A percentile compares a stretch with the other conserved stretches of the same genome.
phyloP scores from a whole-genome alignment of 2,888 invertebrate species.

The Dromius quadrimaculatus region DNA sequence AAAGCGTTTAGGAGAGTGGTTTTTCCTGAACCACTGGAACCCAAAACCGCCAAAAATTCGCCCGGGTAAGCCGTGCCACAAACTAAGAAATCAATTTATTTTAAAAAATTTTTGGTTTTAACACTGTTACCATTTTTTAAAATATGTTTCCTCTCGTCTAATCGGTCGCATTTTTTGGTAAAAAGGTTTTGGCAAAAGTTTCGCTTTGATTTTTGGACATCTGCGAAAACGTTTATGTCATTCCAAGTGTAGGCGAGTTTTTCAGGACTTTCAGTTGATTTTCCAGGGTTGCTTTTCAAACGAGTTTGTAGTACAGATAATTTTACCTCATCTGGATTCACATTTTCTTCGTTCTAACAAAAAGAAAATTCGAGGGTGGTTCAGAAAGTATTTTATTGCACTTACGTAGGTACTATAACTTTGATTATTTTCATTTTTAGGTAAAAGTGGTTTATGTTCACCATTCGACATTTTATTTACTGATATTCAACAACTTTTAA shows the following conservation, averaged over 20 bases:
- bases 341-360: constrained; percentile 9
- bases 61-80: constrained; percentile 88
- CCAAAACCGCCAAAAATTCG: constrained; percentile 88
- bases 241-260: constrained; percentile 81
- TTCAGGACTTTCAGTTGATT: constrained; percentile 19
- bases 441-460: constrained; percentile 34
- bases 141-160: constrained; percentile 75
- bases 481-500: not conserved
- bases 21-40: constrained; percentile 94
- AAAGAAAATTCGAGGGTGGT: not conserved
- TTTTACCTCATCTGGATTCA: constrained; percentile 32
- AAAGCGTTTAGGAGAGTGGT: constrained; percentile 92
- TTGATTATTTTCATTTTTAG: constrained; percentile 17
- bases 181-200: constrained; percentile 47
- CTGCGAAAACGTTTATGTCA: constrained; percentile 81
- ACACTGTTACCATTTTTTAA: constrained; percentile 75
- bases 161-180: constrained; percentile 58
- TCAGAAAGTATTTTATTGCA: not conserved
- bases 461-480: constrained; percentile 24
- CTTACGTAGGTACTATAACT: constrained; percentile 24
- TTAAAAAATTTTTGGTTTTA: not conserved
- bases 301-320: constrained; percentile 22
- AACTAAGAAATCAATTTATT: no score
- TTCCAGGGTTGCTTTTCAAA: constrained; percentile 12
- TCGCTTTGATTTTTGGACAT: constrained; percentile 63